Evolutionary conservation across 2,888 invertebrate genomes (phyloP).

Genomic region (Gari tellinella): DNA sequence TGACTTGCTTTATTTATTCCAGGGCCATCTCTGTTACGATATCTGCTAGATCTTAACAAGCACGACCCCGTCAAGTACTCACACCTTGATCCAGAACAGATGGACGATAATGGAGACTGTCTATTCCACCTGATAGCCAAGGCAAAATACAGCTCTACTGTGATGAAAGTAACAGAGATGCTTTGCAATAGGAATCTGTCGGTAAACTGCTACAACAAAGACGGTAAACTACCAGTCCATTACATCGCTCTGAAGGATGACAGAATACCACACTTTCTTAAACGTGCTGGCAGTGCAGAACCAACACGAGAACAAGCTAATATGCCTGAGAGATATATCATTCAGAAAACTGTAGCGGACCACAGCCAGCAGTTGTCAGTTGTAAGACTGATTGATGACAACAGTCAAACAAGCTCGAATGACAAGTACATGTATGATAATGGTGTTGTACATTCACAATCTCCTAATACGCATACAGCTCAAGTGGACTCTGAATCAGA

Average conservation of each 20-base stretch:
- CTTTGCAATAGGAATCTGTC: conserved; percentile 65
- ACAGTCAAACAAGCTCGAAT: conserved; percentile 24
- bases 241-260: conserved; percentile 68
- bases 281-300: conserved; percentile 22
- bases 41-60: conserved; percentile 62
- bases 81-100: conserved; percentile 60
- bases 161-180: conserved; percentile 64
- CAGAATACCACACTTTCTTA: conserved; percentile 61
- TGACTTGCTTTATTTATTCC: too few relatives aligned
- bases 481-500: too few relatives aligned
- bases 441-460: conserved; percentile 55
- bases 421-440: conserved; percentile 38
- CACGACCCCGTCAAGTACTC: conserved; percentile 53
- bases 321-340: too few relatives aligned
- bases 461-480: conserved; percentile 51
- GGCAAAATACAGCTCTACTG: conserved; percentile 55
- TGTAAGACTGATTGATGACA: conserved; percentile 17
- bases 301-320: conserved; percentile 6
- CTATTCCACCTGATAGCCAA: conserved; percentile 65
- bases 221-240: conserved; percentile 67
- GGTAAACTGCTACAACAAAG: conserved; percentile 63
- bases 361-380: neutral
- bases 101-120: conserved; percentile 57
- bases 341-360: neutral
- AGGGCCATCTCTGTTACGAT: conserved; percentile 55